A percentile compares a stretch with the other conserved stretches of the same genome.
Conservation (phyloP, 64 coral and sea anemone genomes). For the Montipora cactus region DNA sequence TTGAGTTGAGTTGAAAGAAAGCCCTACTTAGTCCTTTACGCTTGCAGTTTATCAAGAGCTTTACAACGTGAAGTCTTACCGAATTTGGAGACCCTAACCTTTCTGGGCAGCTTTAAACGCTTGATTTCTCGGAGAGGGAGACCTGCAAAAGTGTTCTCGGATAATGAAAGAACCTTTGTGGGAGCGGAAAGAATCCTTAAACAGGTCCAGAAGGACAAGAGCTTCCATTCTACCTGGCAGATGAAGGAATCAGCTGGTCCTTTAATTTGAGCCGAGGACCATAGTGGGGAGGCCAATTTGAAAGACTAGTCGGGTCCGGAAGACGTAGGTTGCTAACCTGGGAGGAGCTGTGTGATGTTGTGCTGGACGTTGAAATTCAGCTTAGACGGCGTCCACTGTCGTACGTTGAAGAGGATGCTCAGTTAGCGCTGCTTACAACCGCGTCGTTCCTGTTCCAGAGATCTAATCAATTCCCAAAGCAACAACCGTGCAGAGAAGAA, state of each 20-base stretch:
- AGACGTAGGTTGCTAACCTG: slow-evolving; percentile 42
- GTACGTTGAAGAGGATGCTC: slow-evolving; percentile 55
- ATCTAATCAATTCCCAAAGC: slow-evolving; percentile 46
- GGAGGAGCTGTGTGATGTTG: slow-evolving; percentile 39
- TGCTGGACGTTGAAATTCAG: slow-evolving; percentile 32
- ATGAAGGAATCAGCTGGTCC: slow-evolving; percentile 41
- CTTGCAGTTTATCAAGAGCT: slow-evolving; percentile 48
- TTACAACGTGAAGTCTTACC: slow-evolving; percentile 49
- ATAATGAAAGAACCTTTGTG: slow-evolving; percentile 61
- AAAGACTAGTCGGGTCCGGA: slow-evolving; percentile 46
- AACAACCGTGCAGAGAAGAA: slow-evolving; percentile 11
- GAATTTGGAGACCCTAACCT: not conserved
- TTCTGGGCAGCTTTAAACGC: slow-evolving; percentile 44
- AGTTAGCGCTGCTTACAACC: slow-evolving; percentile 30
- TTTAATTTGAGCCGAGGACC: slow-evolving; percentile 57
- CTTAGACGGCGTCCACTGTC: slow-evolving; percentile 49
- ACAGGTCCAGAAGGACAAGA: slow-evolving; percentile 7
- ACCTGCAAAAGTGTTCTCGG: slow-evolving; percentile 51
- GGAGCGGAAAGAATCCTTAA: slow-evolving; percentile 58
- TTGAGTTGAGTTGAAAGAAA: not conserved
- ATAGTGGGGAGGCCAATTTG: slow-evolving; percentile 75
- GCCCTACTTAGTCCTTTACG: slow-evolving; percentile 41
- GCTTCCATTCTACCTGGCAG: not conserved
- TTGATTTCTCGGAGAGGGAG: slow-evolving; percentile 35
- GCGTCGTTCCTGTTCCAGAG: slow-evolving; percentile 50